Percentiles rank a stretch among this genome's conserved stretches.
Evolutionary conservation across 2,888 invertebrate genomes (phyloP).

Genomic region (Selenia dentaria): DNA sequence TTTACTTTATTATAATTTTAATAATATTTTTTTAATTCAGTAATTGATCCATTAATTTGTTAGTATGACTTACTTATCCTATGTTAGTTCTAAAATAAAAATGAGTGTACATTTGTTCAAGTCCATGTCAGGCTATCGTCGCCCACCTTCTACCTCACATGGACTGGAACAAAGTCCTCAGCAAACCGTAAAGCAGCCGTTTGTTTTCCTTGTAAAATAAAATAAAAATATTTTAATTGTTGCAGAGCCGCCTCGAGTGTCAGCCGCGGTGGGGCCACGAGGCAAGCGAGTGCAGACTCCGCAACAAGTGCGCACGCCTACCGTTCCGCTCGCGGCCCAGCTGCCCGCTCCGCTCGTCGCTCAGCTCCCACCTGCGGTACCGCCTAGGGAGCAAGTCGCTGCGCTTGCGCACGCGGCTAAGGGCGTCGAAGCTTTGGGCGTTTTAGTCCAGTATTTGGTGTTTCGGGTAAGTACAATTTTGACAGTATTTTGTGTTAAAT

Average conservation of each 20-base stretch:
- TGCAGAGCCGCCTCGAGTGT: constrained; percentile 73
- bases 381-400: constrained; percentile 59
- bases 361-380: constrained; percentile 37
- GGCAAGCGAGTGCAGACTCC: constrained; percentile 75
- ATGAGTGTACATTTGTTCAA: too few relatives aligned
- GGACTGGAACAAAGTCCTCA: too few relatives aligned
- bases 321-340: constrained; percentile 44
- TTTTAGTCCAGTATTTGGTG: constrained; percentile 93
- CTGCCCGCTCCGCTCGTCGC: constrained; percentile 34
- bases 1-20: too few relatives aligned
- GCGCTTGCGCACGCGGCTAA: constrained; percentile 84
- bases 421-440: constrained; percentile 92
- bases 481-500: too few relatives aligned
- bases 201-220: too few relatives aligned
- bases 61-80: too few relatives aligned
- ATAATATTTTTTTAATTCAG: too few relatives aligned
- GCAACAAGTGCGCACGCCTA: constrained; percentile 59
- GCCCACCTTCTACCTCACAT: too few relatives aligned
- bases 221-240: constrained; percentile 32
- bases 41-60: too few relatives aligned
- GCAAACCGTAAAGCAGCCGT: too few relatives aligned
- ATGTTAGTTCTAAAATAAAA: too few relatives aligned
- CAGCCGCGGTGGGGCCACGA: constrained; percentile 69
- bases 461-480: constrained; percentile 90
- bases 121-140: too few relatives aligned